phyloP scores from a whole-genome alignment of 2,797 vertebrate species.

The Manis javanica region DNA sequence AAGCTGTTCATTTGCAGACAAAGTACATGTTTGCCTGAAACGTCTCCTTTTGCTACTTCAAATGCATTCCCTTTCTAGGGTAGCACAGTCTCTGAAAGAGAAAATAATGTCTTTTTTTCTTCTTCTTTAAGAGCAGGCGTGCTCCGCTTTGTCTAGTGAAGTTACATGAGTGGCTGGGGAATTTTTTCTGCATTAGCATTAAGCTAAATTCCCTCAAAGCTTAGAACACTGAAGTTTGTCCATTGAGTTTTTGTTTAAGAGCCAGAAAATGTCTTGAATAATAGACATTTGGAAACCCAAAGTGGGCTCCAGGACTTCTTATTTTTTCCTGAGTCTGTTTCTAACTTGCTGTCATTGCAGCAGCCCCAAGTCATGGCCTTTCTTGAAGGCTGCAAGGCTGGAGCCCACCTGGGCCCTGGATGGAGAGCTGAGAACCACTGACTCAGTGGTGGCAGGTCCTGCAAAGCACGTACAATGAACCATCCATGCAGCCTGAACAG shows the following conservation, averaged over 20 bases:
- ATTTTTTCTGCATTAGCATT: conserved; percentile 58
- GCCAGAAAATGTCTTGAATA: conserved; percentile 28
- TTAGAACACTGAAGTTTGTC: conserved; percentile 49
- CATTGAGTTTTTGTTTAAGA: conserved; percentile 61
- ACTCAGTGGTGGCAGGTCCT: background rate
- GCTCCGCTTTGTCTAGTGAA: conserved; percentile 65
- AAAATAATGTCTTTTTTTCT: conserved; percentile 81
- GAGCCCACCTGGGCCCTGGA: background rate
- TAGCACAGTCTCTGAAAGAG: conserved; percentile 82
- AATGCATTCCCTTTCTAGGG: conserved; percentile 69
- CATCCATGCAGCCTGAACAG: rapidly evolving
- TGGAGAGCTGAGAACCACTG: background rate
- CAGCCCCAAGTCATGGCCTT: background rate
- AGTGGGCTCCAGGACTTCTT: background rate
- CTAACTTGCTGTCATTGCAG: background rate
- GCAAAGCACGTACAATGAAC: background rate
- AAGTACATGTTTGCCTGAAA: conserved; percentile 88
- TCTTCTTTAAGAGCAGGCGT: conserved; percentile 60
- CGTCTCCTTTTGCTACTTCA: conserved; percentile 86
- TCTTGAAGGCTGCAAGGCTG: background rate
- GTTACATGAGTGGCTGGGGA: conserved; percentile 70
- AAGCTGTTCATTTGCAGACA: conserved; percentile 89
- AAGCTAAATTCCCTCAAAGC: conserved; percentile 76
- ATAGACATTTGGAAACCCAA: conserved; percentile 34
- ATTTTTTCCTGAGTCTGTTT: background rate